Conservation (phyloP, 2,113 vertebrate genomes). For the Delphinapterus leucas region DNA sequence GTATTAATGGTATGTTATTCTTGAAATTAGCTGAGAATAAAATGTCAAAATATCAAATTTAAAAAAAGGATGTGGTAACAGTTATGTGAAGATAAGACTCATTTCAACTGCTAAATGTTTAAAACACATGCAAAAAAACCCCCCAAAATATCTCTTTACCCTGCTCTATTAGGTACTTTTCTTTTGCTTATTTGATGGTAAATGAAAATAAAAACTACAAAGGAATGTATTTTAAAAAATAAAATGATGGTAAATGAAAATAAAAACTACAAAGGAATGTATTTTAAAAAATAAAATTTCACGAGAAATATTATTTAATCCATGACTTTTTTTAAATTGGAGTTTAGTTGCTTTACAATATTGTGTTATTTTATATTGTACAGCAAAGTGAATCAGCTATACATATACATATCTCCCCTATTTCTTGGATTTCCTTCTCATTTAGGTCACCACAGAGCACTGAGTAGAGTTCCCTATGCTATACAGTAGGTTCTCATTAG, state of each 20-base stretch:
- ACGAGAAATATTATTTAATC: background rate
- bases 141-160: background rate
- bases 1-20: background rate
- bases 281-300: constrained; percentile 32
- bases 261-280: background rate
- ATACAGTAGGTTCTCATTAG: too few relatives aligned
- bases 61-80: background rate
- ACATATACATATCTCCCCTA: too few relatives aligned
- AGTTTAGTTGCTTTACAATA: too few relatives aligned
- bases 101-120: background rate
- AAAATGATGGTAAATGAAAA: background rate
- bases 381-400: too few relatives aligned
- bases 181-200: background rate
- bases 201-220: background rate
- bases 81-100: background rate
- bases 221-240: constrained; percentile 19
- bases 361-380: too few relatives aligned
- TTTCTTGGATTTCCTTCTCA: too few relatives aligned
- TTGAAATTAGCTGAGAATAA: constrained; percentile 31
- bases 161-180: background rate
- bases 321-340: background rate
- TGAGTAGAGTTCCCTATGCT: too few relatives aligned
- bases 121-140: background rate
- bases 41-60: constrained; percentile 9
- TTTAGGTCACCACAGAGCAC: too few relatives aligned